A percentile compares a stretch with the other conserved stretches of the same genome.
Evolutionary conservation across 2,888 invertebrate species (phyloP).

Genomic region (Byasa hedistus): DNA sequence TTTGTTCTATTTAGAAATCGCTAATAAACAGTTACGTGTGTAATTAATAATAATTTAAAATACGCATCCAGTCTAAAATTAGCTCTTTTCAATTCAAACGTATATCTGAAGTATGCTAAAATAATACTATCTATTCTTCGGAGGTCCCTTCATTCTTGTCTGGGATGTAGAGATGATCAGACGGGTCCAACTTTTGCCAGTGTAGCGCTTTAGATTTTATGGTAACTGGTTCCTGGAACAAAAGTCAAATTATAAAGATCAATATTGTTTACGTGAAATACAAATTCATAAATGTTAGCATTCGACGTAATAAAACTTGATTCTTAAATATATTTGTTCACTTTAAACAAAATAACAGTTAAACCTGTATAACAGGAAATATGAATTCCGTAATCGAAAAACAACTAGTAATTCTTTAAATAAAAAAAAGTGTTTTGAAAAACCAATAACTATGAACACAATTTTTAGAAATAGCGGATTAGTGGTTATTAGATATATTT

Average conservation of each 20-base stretch:
- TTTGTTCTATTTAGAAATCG: conserved; percentile 9
- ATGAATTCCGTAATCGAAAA: too few relatives aligned
- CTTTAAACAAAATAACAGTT: background rate
- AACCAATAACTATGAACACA: too few relatives aligned
- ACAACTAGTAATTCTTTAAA: too few relatives aligned
- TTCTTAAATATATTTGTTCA: background rate
- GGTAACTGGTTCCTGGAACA: conserved; percentile 67
- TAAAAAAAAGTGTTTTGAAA: too few relatives aligned
- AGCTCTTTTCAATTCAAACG: background rate
- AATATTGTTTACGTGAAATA: background rate
- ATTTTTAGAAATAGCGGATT: too few relatives aligned
- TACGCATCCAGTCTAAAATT: background rate
- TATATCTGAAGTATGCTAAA: conserved; percentile 15
- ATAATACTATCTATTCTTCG: conserved; percentile 40
- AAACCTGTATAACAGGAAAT: too few relatives aligned
- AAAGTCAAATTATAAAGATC: conserved; percentile 7
- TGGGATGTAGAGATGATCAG: conserved; percentile 70
- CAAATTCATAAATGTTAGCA: background rate
- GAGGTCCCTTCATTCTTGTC: conserved; percentile 44
- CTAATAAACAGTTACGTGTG: background rate
- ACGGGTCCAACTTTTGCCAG: conserved; percentile 70
- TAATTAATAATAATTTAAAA: conserved; percentile 2
- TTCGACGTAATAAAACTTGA: background rate
- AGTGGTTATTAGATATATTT: too few relatives aligned
- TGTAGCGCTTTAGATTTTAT: conserved; percentile 67